phyloP scores from a whole-genome alignment of 2,113 vertebrate genomes.

The Hemibates koningsi region DNA sequence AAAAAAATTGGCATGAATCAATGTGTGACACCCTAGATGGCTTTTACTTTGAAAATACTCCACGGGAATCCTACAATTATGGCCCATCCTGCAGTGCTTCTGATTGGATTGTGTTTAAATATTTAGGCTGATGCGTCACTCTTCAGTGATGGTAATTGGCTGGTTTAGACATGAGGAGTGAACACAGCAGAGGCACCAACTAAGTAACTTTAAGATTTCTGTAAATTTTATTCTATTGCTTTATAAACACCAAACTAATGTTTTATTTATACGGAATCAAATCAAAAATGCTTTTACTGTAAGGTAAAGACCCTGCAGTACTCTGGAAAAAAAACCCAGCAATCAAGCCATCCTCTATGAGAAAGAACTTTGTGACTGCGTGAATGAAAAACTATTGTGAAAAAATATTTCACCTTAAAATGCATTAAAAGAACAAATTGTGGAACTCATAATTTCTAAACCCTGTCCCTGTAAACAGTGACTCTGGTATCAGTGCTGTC shows the following conservation, averaged over 20 bases:
- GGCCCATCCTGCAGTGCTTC: not conserved
- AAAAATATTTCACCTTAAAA: not conserved
- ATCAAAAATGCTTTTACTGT: not conserved
- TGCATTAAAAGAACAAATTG: not conserved
- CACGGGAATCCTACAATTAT: not conserved
- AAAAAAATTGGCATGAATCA: not conserved
- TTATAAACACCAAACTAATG: not conserved
- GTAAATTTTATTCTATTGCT: not conserved
- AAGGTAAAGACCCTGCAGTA: not conserved
- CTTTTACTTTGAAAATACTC: not conserved
- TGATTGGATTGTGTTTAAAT: not conserved
- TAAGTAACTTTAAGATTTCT: not conserved
- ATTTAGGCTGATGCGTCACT: not conserved
- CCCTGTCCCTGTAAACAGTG: not conserved
- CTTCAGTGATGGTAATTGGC: not conserved
- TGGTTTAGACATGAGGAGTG: not conserved
- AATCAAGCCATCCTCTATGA: not conserved
- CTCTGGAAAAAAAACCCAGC: accelerated
- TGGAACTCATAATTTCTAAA: not conserved
- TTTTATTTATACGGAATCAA: not conserved
- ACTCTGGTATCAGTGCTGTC: not conserved
- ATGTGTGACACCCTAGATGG: not conserved
- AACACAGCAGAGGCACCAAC: not conserved
- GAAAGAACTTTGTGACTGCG: not conserved
- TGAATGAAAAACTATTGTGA: not conserved